Percentiles rank a stretch among this genome's conserved stretches.
phyloP scores from a whole-genome alignment of 1,140 invertebrate species.

The Drosophila tani region DNA sequence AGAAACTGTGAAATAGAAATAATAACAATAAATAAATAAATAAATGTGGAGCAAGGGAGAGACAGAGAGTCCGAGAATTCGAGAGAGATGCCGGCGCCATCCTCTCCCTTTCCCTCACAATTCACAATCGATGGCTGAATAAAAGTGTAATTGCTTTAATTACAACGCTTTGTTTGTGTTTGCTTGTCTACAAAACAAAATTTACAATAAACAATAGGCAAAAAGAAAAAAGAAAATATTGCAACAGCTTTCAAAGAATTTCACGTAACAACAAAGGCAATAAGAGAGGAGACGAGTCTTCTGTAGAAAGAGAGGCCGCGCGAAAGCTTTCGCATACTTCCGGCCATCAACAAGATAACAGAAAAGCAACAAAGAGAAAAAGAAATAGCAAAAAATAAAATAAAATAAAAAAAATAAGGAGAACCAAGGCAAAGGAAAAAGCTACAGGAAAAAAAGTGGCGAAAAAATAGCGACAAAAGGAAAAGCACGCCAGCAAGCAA shows the following conservation, averaged over 20 bases:
- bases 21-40: slow-evolving; percentile 36
- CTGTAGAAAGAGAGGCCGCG: slow-evolving; percentile 8
- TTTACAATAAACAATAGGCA: slow-evolving; percentile 45
- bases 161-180: slow-evolving; percentile 23
- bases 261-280: slow-evolving; percentile 55
- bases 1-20: not conserved
- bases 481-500: slow-evolving; percentile 19
- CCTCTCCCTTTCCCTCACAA: not conserved
- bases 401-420: slow-evolving; percentile 14
- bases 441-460: not conserved
- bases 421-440: slow-evolving; percentile 21
- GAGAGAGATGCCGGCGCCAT: not conserved
- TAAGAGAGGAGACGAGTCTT: slow-evolving; percentile 6
- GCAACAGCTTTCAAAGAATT: slow-evolving; percentile 61
- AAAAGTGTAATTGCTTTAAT: slow-evolving; percentile 36
- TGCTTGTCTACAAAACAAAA: slow-evolving; percentile 12
- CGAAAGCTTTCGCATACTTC: slow-evolving; percentile 49
- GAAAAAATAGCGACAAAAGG: slow-evolving; percentile 9
- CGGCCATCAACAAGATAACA: slow-evolving; percentile 51
- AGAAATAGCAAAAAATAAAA: slow-evolving; percentile 25
- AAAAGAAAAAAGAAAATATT: slow-evolving; percentile 1
- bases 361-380: slow-evolving; percentile 28
- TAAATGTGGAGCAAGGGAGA: slow-evolving; percentile 6
- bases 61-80: not conserved
- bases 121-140: not conserved